Evolutionary conservation across 2,113 vertebrate species (phyloP).

Genomic region (Ifrita kowaldi): DNA sequence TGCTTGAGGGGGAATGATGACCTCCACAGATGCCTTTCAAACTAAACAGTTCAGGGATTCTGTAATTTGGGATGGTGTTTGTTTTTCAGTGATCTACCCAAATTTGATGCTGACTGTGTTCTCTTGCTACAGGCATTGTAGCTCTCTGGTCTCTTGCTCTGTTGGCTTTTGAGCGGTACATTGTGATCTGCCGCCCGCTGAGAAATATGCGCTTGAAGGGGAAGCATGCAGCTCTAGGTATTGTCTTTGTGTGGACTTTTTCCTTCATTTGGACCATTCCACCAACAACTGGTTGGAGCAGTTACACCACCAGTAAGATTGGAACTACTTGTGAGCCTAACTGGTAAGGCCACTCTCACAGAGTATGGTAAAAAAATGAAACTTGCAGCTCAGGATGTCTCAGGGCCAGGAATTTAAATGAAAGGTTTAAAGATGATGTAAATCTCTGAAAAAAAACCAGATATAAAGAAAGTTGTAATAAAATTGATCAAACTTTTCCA

Average conservation of each 20-base stretch:
- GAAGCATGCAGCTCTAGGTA: slow-evolving; percentile 78
- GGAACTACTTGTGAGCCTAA: slow-evolving; percentile 92
- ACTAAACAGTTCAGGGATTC: not conserved
- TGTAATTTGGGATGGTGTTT: not conserved
- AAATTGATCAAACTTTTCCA: not conserved
- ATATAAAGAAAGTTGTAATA: not conserved
- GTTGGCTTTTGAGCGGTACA: slow-evolving; percentile 83
- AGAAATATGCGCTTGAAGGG: slow-evolving; percentile 71
- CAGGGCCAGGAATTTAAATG: not conserved
- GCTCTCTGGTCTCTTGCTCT: slow-evolving; percentile 88
- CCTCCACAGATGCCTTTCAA: not conserved
- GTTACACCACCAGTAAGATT: slow-evolving; percentile 88
- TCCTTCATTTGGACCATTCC: slow-evolving; percentile 89
- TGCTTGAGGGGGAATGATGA: not conserved
- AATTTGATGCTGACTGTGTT: not conserved
- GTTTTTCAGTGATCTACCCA: not conserved
- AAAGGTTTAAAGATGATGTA: not conserved
- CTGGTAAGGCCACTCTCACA: slow-evolving; percentile 75
- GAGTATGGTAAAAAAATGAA: not conserved
- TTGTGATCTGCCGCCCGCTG: slow-evolving; percentile 82
- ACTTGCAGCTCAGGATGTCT: not conserved
- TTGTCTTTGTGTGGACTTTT: slow-evolving; percentile 85
- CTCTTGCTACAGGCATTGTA: slow-evolving; percentile 76
- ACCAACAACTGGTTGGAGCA: slow-evolving; percentile 87
- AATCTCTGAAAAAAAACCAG: not conserved